Base-by-base conservation (phyloP, 2,113 vertebrate genomes). In the Rattus rattus region DNA sequence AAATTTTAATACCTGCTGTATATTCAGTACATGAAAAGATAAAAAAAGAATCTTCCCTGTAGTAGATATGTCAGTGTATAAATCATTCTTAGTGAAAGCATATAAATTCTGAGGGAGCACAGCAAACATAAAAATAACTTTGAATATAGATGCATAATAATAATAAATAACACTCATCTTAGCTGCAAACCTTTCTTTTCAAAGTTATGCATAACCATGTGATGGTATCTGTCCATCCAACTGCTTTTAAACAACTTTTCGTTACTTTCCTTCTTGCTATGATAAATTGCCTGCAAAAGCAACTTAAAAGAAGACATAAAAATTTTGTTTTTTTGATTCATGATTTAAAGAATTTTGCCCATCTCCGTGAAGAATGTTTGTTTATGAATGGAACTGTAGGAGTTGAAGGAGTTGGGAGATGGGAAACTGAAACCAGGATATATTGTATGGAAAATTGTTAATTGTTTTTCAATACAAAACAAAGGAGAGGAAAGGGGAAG, bases 71-170 rank as follows among this genome's bases (percentile, higher is more conserved):
- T 61, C 3, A 43, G 11, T n/a, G 73, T 90, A 92, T 90, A 96
- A 97, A 97, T 96, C 79, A 88, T 39, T 97, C n/a, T 84, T 84
- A 72, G 24, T 28, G 79, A 84, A 30, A 93, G 14, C 49, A 93
- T 63, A 93, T 94, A 94, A 75, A 94, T 94, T 94, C 80, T 33
- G 12, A 84, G 11, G 65, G 87, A 80, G 20, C 39, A 52, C 2
- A 69, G 3, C 7, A 88, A 61, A 93, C 28, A 92, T 89, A 94
- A 94, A 94, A 52, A 95, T 88, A 90, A 73, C 52, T 47, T 80
- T 95, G 86, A 96, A 84, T 96, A 93, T 52, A 95, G 30, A 88
- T 90, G 70, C 11, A 89, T 11, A 91, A 90, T 92, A 88, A 93
- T 73, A 92, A 91, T 94, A 94, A 95, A 93, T 92, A 93, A 88